A percentile compares a stretch with the other conserved stretches of the same genome.
These are phyloP conservation scores for Emesis russula DNA, from an alignment of 2,888 invertebrate species.

Conservation along the genomic window DNA sequence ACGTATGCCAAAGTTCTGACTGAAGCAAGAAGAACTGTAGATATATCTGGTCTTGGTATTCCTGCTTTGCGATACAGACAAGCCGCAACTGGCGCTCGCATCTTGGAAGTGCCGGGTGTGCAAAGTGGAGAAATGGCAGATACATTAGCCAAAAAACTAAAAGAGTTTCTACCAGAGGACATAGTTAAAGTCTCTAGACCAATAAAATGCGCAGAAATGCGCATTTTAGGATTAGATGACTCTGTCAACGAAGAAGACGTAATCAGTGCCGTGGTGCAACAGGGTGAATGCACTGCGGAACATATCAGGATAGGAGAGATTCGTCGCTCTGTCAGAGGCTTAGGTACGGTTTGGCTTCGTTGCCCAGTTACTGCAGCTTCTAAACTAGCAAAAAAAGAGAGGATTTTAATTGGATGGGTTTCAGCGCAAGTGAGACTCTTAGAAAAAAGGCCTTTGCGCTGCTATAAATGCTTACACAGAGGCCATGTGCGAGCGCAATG, in stretches of 20 bases:
- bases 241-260: not conserved
- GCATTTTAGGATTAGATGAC: not conserved
- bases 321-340: not conserved
- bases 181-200: not conserved
- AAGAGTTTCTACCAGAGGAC: constrained; percentile 15
- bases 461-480: not conserved
- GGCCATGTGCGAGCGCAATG: not conserved
- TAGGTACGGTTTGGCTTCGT: not conserved
- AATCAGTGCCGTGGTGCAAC: not conserved
- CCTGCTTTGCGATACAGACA: not conserved
- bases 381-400: not conserved
- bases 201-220: not conserved
- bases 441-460: not conserved
- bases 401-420: not conserved
- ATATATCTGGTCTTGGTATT: constrained; percentile 7
- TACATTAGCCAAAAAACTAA: not conserved
- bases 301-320: not conserved
- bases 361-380: not conserved
- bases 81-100: constrained; percentile 12
- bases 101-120: not conserved
- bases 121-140: constrained; percentile 7
- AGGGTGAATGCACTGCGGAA: not conserved
- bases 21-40: not conserved
- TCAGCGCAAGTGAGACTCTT: not conserved
- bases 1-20: not conserved